Evolutionary conservation across 2,888 invertebrate species (phyloP), one percentile per base, ranked within the genome.

Genomic region (Chrysotoxum bicinctum): DNA sequence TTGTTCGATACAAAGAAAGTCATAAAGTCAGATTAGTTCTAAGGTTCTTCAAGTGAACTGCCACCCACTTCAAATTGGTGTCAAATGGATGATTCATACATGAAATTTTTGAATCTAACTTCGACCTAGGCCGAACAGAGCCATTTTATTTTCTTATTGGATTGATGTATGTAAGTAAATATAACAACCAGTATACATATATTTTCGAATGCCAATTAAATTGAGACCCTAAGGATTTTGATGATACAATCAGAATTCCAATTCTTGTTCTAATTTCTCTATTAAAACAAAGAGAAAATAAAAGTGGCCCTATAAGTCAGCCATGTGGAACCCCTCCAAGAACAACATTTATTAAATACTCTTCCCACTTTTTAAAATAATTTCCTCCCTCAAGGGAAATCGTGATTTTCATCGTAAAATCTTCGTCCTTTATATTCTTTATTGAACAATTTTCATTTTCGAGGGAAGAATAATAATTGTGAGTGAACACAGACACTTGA

Each of bases 331-430:
- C 56, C 45, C 56, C 23, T 19, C 30, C 1, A 50, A 50, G 14
- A 1, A n/a, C 23, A 12, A 48, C 2, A 43, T 12, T 0, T 5
- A 16, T 3, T 16, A 7, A 45, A 45, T 19, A 23, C 14, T 58
- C 19, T 45, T 30, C n/a, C 7, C 14, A 8, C 10, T 58, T 62
- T 43, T 10, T 7, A 16, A 40, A 40, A 66, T 5, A 60, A 40
- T 14, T 9, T 6, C 48, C 56, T 58, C 10, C 19, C n/a, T n/a
- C n/a, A 23, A 64, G 78, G 54, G 0, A 32, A 72, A 48, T 78
- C 78, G 78, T 78, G 78, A 78, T 78, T 72, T 78, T 16, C 35
- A 64, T 58, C 45, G 23, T 19, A 56, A 78, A 70, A 70, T 54
- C 26, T 56, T 52, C 5, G 16, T 32, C 12, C 50, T 37, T 12